These are phyloP conservation scores for Ethmia dodecea DNA, from an alignment of 2,888 invertebrate species.

Conservation along the genomic window DNA sequence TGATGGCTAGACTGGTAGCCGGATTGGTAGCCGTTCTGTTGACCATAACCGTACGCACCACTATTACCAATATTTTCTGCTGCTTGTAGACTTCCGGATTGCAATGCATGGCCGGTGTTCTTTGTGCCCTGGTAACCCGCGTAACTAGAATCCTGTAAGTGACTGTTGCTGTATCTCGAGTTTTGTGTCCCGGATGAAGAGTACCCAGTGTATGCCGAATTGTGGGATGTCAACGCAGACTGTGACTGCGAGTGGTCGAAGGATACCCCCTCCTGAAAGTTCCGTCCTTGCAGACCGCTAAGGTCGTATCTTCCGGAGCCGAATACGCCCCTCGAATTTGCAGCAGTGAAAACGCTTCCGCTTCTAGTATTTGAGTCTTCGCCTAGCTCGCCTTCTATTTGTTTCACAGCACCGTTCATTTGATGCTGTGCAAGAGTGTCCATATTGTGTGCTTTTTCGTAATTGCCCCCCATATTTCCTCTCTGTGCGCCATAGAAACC, in stretches of 20 bases:
- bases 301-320: slow-evolving; percentile 57
- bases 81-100: slow-evolving; percentile 33
- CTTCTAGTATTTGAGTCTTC: slow-evolving; percentile 49
- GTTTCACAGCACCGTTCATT: slow-evolving; percentile 59
- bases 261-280: slow-evolving; percentile 50
- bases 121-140: slow-evolving; percentile 8
- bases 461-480: slow-evolving; percentile 74
- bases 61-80: slow-evolving; percentile 29
- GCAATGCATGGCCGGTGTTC: slow-evolving; percentile 19
- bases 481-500: slow-evolving; percentile 68
- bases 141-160: slow-evolving; percentile 2
- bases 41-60: slow-evolving; percentile 30
- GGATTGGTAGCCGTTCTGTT: slow-evolving; percentile 26
- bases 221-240: slow-evolving; percentile 3
- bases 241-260: slow-evolving; percentile 27
- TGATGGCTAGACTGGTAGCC: slow-evolving; percentile 27
- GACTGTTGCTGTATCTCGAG: slow-evolving; percentile 3
- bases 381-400: slow-evolving; percentile 64
- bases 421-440: slow-evolving; percentile 64
- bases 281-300: slow-evolving; percentile 55
- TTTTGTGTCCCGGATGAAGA: neutral
- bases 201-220: neutral
- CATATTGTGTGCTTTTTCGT: slow-evolving; percentile 70
- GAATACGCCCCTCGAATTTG: slow-evolving; percentile 61
- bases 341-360: slow-evolving; percentile 59